These are phyloP conservation scores for Lepidurus couesii DNA, from an alignment of 1,140 invertebrate genomes.

Conservation along the genomic window DNA sequence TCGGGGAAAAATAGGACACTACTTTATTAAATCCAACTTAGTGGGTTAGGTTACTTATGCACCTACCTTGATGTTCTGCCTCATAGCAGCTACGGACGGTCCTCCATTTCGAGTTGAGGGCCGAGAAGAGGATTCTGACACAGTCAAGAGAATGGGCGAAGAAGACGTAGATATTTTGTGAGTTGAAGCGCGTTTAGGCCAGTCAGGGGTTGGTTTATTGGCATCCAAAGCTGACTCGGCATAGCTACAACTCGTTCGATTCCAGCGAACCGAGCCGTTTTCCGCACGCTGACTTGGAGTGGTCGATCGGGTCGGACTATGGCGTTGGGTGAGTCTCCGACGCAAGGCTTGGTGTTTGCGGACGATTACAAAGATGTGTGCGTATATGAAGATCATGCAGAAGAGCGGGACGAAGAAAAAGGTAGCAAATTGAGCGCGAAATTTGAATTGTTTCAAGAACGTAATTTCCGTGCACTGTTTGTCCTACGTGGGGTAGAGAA, in stretches of 20 bases:
- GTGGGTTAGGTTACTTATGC: background rate
- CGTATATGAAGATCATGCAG: conserved; percentile 55
- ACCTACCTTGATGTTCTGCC: conserved; percentile 30
- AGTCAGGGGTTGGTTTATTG: background rate
- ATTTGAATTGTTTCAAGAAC: conserved; percentile 47
- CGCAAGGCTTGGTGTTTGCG: conserved; percentile 49
- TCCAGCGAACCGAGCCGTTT: background rate
- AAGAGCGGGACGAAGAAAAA: conserved; percentile 49
- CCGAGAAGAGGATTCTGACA: background rate
- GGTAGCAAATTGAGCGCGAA: conserved; percentile 46
- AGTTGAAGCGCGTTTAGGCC: background rate
- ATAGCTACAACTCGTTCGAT: background rate
- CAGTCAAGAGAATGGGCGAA: background rate
- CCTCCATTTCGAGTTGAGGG: conserved; percentile 34
- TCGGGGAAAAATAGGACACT: background rate
- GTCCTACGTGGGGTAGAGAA: background rate
- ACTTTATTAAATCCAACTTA: background rate
- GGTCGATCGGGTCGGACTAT: background rate
- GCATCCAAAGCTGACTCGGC: background rate
- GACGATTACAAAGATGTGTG: conserved; percentile 55
- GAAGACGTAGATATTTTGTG: background rate
- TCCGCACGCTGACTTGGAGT: background rate
- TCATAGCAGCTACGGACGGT: conserved; percentile 8
- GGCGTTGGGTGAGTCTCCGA: conserved; percentile 42
- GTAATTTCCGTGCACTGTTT: conserved; percentile 38